A percentile compares a stretch with the other conserved stretches of the same genome.
phyloP scores from a whole-genome alignment of 2,113 vertebrate genomes.

The Aspiorhynchus laticeps region DNA sequence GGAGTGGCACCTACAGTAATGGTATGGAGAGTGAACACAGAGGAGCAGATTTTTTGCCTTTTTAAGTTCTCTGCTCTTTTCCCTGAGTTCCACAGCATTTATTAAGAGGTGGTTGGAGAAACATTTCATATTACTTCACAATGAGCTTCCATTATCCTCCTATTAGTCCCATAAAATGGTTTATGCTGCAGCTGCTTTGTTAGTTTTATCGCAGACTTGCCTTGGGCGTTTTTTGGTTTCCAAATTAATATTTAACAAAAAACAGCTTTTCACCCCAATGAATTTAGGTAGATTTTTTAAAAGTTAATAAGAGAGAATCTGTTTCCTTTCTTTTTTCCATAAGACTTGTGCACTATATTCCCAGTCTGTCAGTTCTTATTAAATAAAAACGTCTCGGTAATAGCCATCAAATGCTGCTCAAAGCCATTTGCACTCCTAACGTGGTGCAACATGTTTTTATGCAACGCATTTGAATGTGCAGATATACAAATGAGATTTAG shows the following conservation, averaged over 20 bases:
- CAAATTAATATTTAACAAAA: slow-evolving; percentile 27
- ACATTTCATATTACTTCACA: neutral
- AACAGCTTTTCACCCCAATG: neutral
- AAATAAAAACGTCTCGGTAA: neutral
- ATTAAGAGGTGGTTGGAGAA: slow-evolving; percentile 1
- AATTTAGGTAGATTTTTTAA: neutral
- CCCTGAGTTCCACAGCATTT: neutral
- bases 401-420: neutral
- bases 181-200: slow-evolving; percentile 21
- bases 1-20: neutral
- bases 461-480: neutral
- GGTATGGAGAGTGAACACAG: neutral
- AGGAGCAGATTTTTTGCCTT: slow-evolving; percentile 6
- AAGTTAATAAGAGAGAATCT: neutral
- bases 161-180: slow-evolving; percentile 8
- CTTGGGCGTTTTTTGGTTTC: neutral
- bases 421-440: neutral
- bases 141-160: neutral
- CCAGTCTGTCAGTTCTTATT: neutral
- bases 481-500: neutral
- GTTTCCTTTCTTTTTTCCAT: neutral
- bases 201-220: neutral
- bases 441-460: neutral
- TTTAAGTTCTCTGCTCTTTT: slow-evolving; percentile 17
- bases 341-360: neutral